phyloP scores from a whole-genome alignment of 1,140 invertebrate genomes.

The Fopius arisanus region DNA sequence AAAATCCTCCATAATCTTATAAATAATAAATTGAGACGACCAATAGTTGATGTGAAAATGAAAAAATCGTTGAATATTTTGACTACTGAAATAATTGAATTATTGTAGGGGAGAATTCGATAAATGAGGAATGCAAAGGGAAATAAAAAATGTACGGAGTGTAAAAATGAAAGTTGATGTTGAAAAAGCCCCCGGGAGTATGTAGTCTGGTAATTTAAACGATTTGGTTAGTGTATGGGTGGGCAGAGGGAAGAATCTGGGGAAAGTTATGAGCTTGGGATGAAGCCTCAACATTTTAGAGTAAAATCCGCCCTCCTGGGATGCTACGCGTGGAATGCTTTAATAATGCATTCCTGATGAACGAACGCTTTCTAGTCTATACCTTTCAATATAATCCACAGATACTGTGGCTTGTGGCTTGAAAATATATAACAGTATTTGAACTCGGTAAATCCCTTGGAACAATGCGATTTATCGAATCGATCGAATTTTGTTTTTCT shows the following conservation, averaged over 20 bases:
- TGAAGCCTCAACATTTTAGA: slow-evolving; percentile 20
- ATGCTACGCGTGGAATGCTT: slow-evolving; percentile 48
- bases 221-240: slow-evolving; percentile 35
- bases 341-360: slow-evolving; percentile 52
- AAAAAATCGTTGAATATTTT: too few relatives aligned
- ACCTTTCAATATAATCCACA: slow-evolving; percentile 10
- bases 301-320: not conserved
- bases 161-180: too few relatives aligned
- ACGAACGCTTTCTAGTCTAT: slow-evolving; percentile 34
- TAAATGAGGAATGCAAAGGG: too few relatives aligned
- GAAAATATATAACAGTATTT: slow-evolving; percentile 7
- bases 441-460: not conserved
- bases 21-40: too few relatives aligned
- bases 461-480: not conserved
- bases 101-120: too few relatives aligned
- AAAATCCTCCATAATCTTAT: too few relatives aligned
- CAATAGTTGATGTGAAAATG: too few relatives aligned
- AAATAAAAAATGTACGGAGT: too few relatives aligned
- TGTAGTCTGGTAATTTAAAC: slow-evolving; percentile 48
- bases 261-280: slow-evolving; percentile 49
- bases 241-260: slow-evolving; percentile 41
- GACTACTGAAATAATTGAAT: too few relatives aligned
- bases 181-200: slow-evolving; percentile 40
- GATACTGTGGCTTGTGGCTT: not conserved
- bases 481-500: too few relatives aligned